Conservation (phyloP, 2,888 invertebrate genomes). For the Monoplex corrugatus region DNA sequence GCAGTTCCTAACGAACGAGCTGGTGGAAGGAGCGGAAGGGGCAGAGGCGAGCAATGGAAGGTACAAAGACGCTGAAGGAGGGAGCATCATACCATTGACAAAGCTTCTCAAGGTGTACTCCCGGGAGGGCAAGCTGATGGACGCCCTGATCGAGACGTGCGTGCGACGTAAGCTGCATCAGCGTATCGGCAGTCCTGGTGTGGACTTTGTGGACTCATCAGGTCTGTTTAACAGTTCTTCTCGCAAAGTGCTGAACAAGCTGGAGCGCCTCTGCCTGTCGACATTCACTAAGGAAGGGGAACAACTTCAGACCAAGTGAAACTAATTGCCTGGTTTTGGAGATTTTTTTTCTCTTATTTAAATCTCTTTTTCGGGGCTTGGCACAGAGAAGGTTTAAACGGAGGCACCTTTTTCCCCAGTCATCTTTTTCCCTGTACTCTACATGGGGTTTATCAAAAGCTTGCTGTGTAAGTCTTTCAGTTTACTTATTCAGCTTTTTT, state of each 20-base stretch:
- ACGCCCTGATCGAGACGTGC: conserved; percentile 75
- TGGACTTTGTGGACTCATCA: conserved; percentile 54
- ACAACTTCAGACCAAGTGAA: not conserved
- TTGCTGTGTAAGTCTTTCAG: no score
- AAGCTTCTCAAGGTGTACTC: conserved; percentile 89
- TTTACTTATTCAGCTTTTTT: no score
- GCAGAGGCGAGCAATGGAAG: conserved; percentile 79
- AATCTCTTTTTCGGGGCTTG: no score
- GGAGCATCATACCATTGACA: conserved; percentile 87
- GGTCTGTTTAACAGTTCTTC: conserved; percentile 55
- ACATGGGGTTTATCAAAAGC: no score
- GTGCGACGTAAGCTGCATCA: conserved; percentile 42
- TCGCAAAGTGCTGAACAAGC: conserved; percentile 64
- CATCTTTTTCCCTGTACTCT: no score
- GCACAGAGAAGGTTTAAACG: no score
- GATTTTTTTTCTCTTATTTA: no score
- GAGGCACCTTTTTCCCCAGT: no score
- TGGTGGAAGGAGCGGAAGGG: not conserved
- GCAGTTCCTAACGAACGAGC: conserved; percentile 86
- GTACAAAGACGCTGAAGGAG: conserved; percentile 53
- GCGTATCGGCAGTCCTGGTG: conserved; percentile 29
- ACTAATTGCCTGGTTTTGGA: no score
- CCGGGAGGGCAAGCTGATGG: conserved; percentile 82
- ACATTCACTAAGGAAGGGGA: conserved; percentile 66
- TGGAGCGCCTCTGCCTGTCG: conserved; percentile 68